Evolutionary conservation across 2,888 invertebrate genomes (phyloP), one percentile per base, ranked within the genome.

Genomic region (Drosophila peninsularis): DNA sequence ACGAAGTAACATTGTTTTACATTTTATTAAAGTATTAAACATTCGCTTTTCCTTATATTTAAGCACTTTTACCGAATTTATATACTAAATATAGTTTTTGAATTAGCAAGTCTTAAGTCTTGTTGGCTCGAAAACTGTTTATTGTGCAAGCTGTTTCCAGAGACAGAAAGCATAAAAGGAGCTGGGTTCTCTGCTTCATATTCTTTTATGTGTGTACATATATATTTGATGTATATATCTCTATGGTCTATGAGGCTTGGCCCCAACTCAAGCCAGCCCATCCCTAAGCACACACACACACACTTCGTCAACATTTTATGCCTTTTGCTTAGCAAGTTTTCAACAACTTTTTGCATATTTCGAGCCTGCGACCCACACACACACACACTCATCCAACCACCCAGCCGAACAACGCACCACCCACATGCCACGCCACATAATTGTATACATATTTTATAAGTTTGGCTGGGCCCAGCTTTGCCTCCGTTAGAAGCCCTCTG

Each of bases 301-400:
- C n/a, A 27, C 74, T 70, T 58, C 64, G 66, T 66, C 67, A 68
- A 66, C 65, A 65, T 75, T 78, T 78, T 82, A 75, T 82, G 73
- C 54, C 56, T 68, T 81, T 71, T 78, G 50, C 68, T 54, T 47
- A 64, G 66, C 71, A 79, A 81, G 69, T 79, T 80, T 82, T 82
- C 64, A 80, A 75, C 80, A 82, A 83, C 82, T 85, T 85, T 84
- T 83, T 78, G 68, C 84, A 81, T 81, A 83, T 79, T 83, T 81
- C 56, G 79, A 68, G 65, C 57, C 50, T 52, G 68, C 47, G 55
- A 42, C 44, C n/a, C 62, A 58, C 37, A 36, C 56, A 30, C 17
- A 10, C 11, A 27, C 17, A 55, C 24, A n/a, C n/a, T 21, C 47
- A 56, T 34, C 36, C 17, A 41, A 5, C 37, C 56, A 24, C 60